Base-by-base conservation (phyloP, 2,888 invertebrate genomes). In the Cheilosia variabilis region DNA sequence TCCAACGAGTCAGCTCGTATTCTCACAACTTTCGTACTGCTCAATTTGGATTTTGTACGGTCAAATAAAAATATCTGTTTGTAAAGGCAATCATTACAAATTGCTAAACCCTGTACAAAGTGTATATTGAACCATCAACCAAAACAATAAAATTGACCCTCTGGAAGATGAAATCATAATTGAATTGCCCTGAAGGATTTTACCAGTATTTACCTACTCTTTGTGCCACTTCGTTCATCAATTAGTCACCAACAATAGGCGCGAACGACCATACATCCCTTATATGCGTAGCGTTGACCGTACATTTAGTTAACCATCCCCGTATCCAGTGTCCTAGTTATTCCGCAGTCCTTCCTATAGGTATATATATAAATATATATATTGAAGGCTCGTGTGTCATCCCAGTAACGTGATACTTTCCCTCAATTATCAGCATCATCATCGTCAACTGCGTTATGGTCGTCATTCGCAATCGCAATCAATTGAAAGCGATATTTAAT, bases 401-500 rank as follows among this genome's bases (percentile, higher is more conserved):
- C 10, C 43, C 13, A 60, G 83, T 79, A 84, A 84, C 69, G 57
- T 84, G 83, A 84, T 84, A 84, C 83, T 79, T 84, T 84, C 79
- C 69, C 78, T 60, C 65, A 73, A 84, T 79, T 73, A 75, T 73
- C 66, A 41, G 73, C 68, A 31, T 81, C 81, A 45, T 41, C 52
- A 41, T 63, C 53, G 5, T 50, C 63, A 15, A 13, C 13, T 10
- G 10, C 24, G 37, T 58, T 58, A 55, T 69, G 73, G 63, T 75
- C 75, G 66, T 76, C 76, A 76, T 76, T 80, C 27, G 66, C 66
- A 71, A 76, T 76, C 76, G 60, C 66, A 71, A 76, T 76, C 80
- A 86, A 86, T 80, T 75, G 80, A 86, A 80, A 86, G 45, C 55
- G 80, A 86, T 80, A 80, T 86, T 80, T 86, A 86, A 86, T 86